Conservation (phyloP, 2,113 vertebrate species). For the Jacana jacana region DNA sequence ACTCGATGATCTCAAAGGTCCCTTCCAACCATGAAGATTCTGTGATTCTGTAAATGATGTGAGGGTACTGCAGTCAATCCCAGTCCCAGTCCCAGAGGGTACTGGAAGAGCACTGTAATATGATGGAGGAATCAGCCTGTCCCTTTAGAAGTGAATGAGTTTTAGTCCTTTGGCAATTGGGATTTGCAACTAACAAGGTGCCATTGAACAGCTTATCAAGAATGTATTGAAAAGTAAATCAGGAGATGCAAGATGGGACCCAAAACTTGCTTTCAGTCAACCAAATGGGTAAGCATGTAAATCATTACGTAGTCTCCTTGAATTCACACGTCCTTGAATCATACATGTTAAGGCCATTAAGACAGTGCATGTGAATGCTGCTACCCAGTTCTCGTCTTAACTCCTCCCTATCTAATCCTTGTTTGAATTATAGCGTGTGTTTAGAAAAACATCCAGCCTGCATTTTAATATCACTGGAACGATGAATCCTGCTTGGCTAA, state of each 20-base stretch:
- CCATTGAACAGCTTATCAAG: neutral
- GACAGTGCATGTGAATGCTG: neutral
- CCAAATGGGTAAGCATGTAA: neutral
- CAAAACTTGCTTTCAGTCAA: neutral
- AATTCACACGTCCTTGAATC: neutral
- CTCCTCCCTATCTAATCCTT: neutral
- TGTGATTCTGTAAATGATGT: neutral
- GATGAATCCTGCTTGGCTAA: neutral
- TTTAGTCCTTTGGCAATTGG: neutral
- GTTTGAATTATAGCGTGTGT: neutral
- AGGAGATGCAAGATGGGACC: neutral
- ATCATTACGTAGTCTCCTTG: neutral
- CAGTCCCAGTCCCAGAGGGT: neutral
- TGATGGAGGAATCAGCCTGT: neutral
- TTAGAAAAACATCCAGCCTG: slow-evolving; percentile 1
- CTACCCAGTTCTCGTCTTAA: neutral
- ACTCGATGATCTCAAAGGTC: too few species aligned
- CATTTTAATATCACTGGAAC: neutral
- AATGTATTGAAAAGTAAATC: neutral
- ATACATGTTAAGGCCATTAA: neutral
- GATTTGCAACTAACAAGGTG: neutral
- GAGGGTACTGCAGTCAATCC: neutral
- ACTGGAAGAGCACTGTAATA: neutral
- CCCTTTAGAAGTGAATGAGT: neutral
- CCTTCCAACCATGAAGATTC: too few species aligned